Evolutionary conservation across 2,797 vertebrate genomes (phyloP).

Genomic region (Borostomias antarcticus): DNA sequence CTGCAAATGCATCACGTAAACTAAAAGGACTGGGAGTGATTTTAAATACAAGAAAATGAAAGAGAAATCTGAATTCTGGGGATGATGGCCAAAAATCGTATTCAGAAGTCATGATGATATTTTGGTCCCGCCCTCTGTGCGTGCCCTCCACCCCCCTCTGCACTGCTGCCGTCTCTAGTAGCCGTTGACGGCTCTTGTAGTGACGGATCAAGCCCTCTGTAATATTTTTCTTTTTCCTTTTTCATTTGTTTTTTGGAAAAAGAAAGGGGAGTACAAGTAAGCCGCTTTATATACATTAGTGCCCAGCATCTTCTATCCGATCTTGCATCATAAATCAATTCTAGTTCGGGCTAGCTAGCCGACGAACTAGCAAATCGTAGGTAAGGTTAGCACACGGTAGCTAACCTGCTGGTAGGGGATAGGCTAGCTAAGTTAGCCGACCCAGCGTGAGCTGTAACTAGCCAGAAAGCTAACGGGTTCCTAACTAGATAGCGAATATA

Average conservation of each 20-base stretch:
- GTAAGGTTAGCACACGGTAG: constrained; percentile 18
- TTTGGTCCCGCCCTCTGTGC: constrained; percentile 29
- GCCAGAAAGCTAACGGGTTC: constrained; percentile 63
- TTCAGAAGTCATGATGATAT: constrained; percentile 38
- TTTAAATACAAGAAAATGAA: background rate
- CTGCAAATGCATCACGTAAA: background rate
- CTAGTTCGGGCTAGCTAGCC: constrained; percentile 24
- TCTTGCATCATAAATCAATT: constrained; percentile 9
- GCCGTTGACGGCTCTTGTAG: constrained; percentile 84
- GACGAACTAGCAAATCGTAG: constrained; percentile 23
- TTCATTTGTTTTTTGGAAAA: constrained; percentile 75
- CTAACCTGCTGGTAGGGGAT: constrained; percentile 53
- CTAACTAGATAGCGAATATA: constrained; percentile 44
- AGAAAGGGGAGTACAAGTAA: constrained; percentile 78
- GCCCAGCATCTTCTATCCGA: constrained; percentile 31
- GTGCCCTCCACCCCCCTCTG: constrained; percentile 47
- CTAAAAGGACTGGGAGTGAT: background rate
- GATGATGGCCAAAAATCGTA: constrained; percentile 29
- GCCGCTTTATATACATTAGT: constrained; percentile 49
- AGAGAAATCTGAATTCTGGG: background rate
- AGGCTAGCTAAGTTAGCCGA: constrained; percentile 40
- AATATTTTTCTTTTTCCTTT: constrained; percentile 72
- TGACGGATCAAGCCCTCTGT: constrained; percentile 71
- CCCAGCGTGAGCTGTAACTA: constrained; percentile 35
- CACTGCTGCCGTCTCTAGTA: constrained; percentile 75